Conservation (phyloP, 37 sponge, comb jelly and placozoan species). For the Aphrocallistes beatrix region DNA sequence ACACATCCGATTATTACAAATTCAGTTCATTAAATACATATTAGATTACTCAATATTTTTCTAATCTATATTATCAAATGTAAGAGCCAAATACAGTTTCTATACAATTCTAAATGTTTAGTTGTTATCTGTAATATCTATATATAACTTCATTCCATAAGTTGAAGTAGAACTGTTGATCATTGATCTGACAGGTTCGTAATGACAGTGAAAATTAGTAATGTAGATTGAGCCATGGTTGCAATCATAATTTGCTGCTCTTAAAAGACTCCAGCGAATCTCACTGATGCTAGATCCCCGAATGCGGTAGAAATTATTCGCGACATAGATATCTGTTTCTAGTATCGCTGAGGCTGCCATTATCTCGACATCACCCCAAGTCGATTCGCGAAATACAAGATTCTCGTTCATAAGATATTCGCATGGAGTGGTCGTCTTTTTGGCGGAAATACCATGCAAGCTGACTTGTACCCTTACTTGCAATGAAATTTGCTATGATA, state of each 20-base stretch:
- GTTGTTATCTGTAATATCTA: not conserved
- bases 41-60: too few relatives aligned
- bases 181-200: not conserved
- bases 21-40: too few relatives aligned
- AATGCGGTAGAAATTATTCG: not conserved
- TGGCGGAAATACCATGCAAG: conserved; percentile 12
- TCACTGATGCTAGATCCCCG: not conserved
- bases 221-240: not conserved
- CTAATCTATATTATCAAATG: too few relatives aligned
- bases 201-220: not conserved
- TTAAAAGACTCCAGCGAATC: not conserved
- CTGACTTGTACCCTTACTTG: not conserved
- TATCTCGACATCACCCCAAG: conserved; percentile 12
- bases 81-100: too few relatives aligned
- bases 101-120: too few relatives aligned
- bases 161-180: not conserved
- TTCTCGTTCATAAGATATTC: conserved; percentile 4
- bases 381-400: not conserved
- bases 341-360: not conserved
- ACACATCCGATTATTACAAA: too few relatives aligned
- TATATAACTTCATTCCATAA: not conserved
- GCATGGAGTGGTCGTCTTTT: not conserved
- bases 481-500: not conserved
- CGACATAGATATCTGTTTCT: not conserved
- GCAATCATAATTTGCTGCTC: not conserved